Conservation (phyloP, 2,113 vertebrate genomes). For the Asarcornis scutulata region DNA sequence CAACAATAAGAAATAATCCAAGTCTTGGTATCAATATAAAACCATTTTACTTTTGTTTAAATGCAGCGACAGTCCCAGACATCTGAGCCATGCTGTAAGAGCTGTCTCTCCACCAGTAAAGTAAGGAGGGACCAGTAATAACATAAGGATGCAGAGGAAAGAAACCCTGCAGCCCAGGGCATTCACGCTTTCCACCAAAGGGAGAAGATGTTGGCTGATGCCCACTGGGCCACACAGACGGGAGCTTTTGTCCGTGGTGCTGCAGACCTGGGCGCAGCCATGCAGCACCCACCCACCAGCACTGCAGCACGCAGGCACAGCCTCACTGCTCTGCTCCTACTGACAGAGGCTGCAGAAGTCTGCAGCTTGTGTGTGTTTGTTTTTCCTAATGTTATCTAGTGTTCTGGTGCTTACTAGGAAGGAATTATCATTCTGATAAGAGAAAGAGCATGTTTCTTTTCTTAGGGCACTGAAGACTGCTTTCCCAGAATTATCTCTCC, state of each 20-base stretch:
- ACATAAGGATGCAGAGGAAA: background rate
- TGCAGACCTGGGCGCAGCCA: background rate
- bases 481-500: background rate
- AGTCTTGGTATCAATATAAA: background rate
- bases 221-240: fast-evolving
- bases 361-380: background rate
- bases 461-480: background rate
- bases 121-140: background rate
- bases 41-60: background rate
- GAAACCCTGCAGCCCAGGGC: background rate
- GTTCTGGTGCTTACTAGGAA: background rate
- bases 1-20: background rate
- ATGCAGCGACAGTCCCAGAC: background rate
- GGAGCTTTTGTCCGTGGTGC: background rate
- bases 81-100: background rate
- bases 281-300: background rate
- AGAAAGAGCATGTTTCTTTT: background rate
- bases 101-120: background rate
- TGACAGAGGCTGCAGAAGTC: background rate
- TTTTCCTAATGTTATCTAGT: too few species aligned
- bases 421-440: background rate
- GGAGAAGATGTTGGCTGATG: background rate
- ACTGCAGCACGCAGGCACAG: conserved; percentile 8
- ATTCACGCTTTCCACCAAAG: background rate
- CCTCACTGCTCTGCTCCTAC: fast-evolving